phyloP scores from a whole-genome alignment of 2,888 invertebrate species.

The Andrena bicolor region DNA sequence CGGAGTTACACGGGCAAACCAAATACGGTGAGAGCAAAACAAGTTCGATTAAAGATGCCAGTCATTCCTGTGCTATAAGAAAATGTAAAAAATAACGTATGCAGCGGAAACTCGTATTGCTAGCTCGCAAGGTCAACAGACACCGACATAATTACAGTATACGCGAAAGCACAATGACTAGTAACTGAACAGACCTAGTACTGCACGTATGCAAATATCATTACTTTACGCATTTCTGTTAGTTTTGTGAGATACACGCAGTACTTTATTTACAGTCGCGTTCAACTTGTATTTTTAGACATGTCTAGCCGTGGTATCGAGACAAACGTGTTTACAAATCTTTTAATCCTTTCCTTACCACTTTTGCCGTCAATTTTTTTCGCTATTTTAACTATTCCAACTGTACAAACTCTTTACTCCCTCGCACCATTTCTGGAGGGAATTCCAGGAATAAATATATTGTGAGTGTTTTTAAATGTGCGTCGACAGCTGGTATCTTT shows the following conservation, averaged over 20 bases:
- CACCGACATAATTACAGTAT: conserved; percentile 35
- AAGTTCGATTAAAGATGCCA: conserved; percentile 19
- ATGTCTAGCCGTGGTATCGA: background rate
- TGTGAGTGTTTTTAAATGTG: conserved; percentile 45
- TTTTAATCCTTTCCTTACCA: conserved; percentile 77
- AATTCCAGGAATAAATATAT: conserved; percentile 41
- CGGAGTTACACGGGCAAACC: conserved; percentile 89
- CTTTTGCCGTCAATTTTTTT: conserved; percentile 80
- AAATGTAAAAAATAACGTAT: conserved; percentile 7
- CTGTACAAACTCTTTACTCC: conserved; percentile 79
- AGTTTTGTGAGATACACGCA: background rate
- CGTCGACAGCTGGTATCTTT: background rate
- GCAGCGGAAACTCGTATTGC: conserved; percentile 17
- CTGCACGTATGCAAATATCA: conserved; percentile 10
- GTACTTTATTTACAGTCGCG: background rate
- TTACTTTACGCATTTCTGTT: background rate
- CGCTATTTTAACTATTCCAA: conserved; percentile 78
- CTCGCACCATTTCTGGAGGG: conserved; percentile 80
- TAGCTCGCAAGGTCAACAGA: conserved; percentile 65
- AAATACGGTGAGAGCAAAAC: conserved; percentile 87
- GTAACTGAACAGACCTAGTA: background rate
- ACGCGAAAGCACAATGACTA: conserved; percentile 69
- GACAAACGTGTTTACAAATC: conserved; percentile 59
- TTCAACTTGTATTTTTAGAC: background rate
- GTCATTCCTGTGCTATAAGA: conserved; percentile 18